Evolutionary conservation across 2,797 vertebrate species (phyloP).

Genomic region (Amphiprion clarkii): DNA sequence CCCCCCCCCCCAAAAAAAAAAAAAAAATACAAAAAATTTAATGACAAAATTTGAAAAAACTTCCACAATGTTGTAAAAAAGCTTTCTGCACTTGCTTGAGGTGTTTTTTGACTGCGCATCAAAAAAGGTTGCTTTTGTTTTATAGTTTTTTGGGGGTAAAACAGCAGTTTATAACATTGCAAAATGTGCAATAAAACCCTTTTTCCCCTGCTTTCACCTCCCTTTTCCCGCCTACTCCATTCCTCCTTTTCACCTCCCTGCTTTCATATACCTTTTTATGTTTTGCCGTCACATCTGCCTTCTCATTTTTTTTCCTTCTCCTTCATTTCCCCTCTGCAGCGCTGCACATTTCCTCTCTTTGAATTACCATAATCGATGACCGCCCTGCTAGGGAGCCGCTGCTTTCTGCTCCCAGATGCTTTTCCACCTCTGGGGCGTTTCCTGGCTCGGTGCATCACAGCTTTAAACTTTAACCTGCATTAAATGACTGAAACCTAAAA

Average conservation of each 20-base stretch:
- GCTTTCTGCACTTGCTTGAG: no score
- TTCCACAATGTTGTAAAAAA: no score
- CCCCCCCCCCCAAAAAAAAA: no score
- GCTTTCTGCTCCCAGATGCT: conserved; percentile 30
- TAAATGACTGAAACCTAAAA: conserved; percentile 38
- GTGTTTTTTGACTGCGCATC: no score
- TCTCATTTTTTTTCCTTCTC: not conserved
- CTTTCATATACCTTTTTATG: not conserved
- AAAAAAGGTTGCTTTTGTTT: no score
- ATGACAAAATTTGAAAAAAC: no score
- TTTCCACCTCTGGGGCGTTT: conserved; percentile 51
- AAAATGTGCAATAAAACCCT: no score
- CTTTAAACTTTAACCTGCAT: conserved; percentile 70
- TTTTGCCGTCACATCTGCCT: conserved; percentile 42
- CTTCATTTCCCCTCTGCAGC: conserved; percentile 43
- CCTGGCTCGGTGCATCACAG: conserved; percentile 58
- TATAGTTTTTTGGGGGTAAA: no score
- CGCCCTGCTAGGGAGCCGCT: conserved; percentile 28
- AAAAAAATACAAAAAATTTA: no score
- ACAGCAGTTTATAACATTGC: no score
- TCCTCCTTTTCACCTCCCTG: not conserved
- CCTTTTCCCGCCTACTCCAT: no score
- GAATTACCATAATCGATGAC: conserved; percentile 73
- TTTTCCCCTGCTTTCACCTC: no score
- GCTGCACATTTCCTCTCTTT: conserved; percentile 51